Evolutionary conservation across 2,113 vertebrate species (phyloP), one percentile per base, ranked within the genome.

Genomic region (Psilopsiagon aurifrons): DNA sequence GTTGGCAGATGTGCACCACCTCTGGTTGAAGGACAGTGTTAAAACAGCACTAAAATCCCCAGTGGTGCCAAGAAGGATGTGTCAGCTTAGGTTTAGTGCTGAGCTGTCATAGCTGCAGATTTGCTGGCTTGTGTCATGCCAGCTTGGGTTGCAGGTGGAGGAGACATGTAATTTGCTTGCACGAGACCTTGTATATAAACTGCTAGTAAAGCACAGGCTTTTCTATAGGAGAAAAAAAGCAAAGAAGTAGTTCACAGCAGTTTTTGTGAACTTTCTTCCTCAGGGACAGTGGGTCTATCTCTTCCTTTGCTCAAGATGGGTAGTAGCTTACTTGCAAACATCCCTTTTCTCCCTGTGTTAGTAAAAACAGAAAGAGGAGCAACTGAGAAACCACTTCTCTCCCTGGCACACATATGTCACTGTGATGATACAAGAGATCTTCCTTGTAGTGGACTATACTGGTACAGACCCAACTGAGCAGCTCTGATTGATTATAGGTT

Each of bases 141-240:
- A 43, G n/a, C 28, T 14, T 6, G 33, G 31, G 4, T 31, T 63
- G 52, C 57, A 67, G 31, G 17, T 89, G 35, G 57, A 75, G 47
- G 9, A 55, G 12, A 37, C 4, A 5, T 12, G 31, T 1, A 49
- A 3, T 35, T 54, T 39, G 12, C n/a, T 71, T 37, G 29, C 29
- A 7, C 0, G 0, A 75, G 33, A 9, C 33, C 39, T 68, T 47
- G 29, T 29, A 33, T 2, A 1, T 12, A 11, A 77, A 54, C 6
- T 23, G 24, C 47, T 29, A 29, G 44, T 39, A 35, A 9, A 67
- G 23, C 41, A 20, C 14, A 62, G 35, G 12, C 5, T 7, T 60
- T 66, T 47, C 22, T 25, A 2, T 62, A 35, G 10, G 31, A 81
- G 10, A 24, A 10, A 27, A 43, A 81, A 74, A 83, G 28, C 4